phyloP scores from a whole-genome alignment of 2,797 vertebrate species.

The Knipowitschia caucasica region DNA sequence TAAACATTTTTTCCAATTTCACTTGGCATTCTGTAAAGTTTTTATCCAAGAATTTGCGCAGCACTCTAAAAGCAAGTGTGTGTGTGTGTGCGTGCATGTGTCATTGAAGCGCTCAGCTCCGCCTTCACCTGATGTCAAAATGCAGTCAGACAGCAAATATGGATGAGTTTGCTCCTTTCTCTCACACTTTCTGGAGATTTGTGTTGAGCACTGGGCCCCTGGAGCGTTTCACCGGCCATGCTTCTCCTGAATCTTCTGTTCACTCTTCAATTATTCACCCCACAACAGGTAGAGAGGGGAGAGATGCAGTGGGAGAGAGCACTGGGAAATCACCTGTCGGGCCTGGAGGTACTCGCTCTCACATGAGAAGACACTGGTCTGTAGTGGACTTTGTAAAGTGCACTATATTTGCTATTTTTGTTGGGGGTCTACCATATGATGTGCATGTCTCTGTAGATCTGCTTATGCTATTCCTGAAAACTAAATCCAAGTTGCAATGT shows the following conservation, averaged over 20 bases:
- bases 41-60: neutral
- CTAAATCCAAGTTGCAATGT: too few relatives aligned
- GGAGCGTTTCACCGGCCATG: constrained; percentile 34
- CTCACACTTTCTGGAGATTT: constrained; percentile 44
- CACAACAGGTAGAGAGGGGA: constrained; percentile 23
- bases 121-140: constrained; percentile 5
- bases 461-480: too few relatives aligned
- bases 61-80: constrained; percentile 7
- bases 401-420: too few relatives aligned
- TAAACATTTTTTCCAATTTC: neutral
- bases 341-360: constrained; percentile 6
- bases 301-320: constrained; percentile 17
- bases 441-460: too few relatives aligned
- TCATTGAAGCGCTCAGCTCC: neutral
- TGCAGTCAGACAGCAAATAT: constrained; percentile 53
- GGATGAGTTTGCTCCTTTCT: constrained; percentile 54
- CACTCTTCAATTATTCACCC: constrained; percentile 63
- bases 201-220: constrained; percentile 37
- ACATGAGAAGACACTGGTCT: too few relatives aligned
- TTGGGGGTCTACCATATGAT: too few relatives aligned
- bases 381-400: too few relatives aligned
- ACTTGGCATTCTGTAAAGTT: neutral
- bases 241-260: constrained; percentile 57
- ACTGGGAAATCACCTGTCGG: constrained; percentile 19
- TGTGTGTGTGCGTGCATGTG: constrained; percentile 14